Evolutionary conservation across 2,888 invertebrate genomes (phyloP), one percentile per base, ranked within the genome.

Genomic region (Tryphoninae sp.): DNA sequence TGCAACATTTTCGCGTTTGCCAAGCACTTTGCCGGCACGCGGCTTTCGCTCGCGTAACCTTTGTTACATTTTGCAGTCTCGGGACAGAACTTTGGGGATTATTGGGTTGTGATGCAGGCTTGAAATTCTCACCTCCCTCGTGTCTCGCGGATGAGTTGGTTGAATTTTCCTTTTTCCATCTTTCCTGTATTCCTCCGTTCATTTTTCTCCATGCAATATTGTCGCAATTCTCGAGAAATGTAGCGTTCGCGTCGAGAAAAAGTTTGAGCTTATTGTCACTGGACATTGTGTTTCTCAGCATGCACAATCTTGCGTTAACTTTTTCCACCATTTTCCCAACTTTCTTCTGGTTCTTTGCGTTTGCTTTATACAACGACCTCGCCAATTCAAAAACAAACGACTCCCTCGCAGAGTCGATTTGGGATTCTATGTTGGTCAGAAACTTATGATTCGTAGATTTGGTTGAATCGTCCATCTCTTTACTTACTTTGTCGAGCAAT

Each of bases 241-340:
- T 55, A 11, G 16, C 22, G 6, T 76, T 69, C 19, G 19, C 33
- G 42, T 77, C 80, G 23, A 77, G 68, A 40, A 68, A 45, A 7
- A 61, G 67, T 42, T 68, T 49, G 19, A 59, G 23, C 11, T 40
- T 40, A 59, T 53, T 82, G 22, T 77, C 80, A 53, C 80, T 74
- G 22, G 79, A 55, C 45, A 77, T 53, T 2, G 80, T 80, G 23
- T 77, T 80, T 64, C 82, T 73, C 69, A 82, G 53, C 2, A 82
- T 7, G 53, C 77, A 80, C 33, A 82, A 40, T 64, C 53, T 73
- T 13, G 74, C 65, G 11, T 53, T 80, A 53, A 82, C 64, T 58
- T 65, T 76, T 0, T 45, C 11, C 6, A 53, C 51, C 11, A 82
- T 73, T 49, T 82, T 82, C 1, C 76, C 77, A 49, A 82, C 6